Evolutionary conservation across 2,888 invertebrate genomes (phyloP), one percentile per base, ranked within the genome.

Genomic region (Hermaeophaga mercurialis): DNA sequence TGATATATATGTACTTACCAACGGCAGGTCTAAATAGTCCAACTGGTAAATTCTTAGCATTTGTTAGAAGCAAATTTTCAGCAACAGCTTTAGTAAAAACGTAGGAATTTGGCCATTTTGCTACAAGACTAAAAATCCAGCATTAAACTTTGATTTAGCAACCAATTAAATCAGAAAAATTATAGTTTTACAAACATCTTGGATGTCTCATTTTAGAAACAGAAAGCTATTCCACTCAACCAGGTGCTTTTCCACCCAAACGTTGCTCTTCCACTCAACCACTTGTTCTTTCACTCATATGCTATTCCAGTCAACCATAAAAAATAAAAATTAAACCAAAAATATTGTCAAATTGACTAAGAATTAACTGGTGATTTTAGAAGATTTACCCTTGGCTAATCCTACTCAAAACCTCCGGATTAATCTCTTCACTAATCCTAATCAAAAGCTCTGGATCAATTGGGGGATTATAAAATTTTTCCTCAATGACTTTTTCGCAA

Each of bases 1-100:
- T n/a, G n/a, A n/a, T n/a, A n/a, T n/a, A n/a, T 19, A 15, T 17
- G 8, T 14, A 46, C 73, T 70, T 70, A 79, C 80, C 84, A 58
- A 88, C 85, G 1, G 85, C 84, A 1, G 88, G 88, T 59, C 88
- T 74, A 54, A 86, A 82, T 46, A 88, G 80, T 49, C 82, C 83
- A 4, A 84, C 70, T 1, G 87, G 87, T 47, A 88, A 71, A 39
- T 78, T 78, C 46, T 74, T 75, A 2, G 81, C 82, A 66, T 85
- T 80, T 43, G 79, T 77, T 6, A 78, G 70, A 3, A 86, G 73
- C 24, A 82, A 67, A 59, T 81, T 78, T 70, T 88, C 88, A 0
- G 85, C 85, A 46, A 88, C 74, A 22, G 84, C 83, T 75, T 88
- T 88, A 1, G 87, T 86, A 71, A 80, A 85, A 1, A 85, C 81